These are phyloP conservation scores for Ricordea florida DNA, from an alignment of 92 coral and sea anemone genomes.

Conservation along the genomic window DNA sequence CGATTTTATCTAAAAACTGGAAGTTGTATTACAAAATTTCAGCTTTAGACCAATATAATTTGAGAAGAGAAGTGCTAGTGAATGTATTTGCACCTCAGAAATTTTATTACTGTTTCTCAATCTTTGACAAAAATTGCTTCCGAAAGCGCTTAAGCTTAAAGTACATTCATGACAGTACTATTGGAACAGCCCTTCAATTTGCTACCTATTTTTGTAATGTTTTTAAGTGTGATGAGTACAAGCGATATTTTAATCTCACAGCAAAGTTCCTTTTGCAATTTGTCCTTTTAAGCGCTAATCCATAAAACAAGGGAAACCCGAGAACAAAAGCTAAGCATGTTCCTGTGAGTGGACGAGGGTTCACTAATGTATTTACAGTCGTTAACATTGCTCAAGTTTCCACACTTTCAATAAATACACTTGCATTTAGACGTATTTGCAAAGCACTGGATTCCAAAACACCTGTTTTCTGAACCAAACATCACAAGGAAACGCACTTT, in stretches of 20 bases:
- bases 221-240: neutral
- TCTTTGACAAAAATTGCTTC: conserved; percentile 4
- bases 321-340: no score
- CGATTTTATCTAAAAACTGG: neutral
- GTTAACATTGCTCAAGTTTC: no score
- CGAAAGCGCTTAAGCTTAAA: conserved; percentile 10
- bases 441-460: no score
- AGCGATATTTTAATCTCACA: neutral
- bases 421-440: no score
- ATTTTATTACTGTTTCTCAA: neutral
- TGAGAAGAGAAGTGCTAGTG: neutral
- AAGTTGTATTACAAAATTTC: neutral
- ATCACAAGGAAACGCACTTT: no score
- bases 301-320: neutral
- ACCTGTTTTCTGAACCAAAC: no score
- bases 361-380: no score
- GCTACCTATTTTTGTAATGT: neutral
- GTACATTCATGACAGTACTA: neutral
- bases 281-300: conserved; percentile 18
- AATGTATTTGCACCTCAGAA: no score
- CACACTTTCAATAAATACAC: no score
- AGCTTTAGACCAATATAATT: neutral
- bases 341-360: no score
- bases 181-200: neutral
- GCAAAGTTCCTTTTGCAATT: neutral